Conservation (phyloP, 30 jellyfish, hydroid and myxozoan genomes). For the Aurelia sp. region DNA sequence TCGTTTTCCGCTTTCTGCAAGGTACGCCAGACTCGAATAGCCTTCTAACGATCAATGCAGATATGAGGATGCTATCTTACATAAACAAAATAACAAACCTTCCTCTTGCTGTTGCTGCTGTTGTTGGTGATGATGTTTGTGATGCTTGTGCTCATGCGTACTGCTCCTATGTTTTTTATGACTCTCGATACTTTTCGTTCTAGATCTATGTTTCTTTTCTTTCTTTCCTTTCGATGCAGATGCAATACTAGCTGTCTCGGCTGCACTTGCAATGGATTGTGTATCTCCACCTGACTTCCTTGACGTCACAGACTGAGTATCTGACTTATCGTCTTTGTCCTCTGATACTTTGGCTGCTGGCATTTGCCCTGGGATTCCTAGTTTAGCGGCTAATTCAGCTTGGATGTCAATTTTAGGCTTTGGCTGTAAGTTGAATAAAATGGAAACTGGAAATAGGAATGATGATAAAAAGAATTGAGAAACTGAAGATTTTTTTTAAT, state of each 20-base stretch:
- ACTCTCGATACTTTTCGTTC: conserved; percentile 55
- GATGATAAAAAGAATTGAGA: too few species aligned
- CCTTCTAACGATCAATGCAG: too few species aligned
- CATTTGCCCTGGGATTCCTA: conserved; percentile 66
- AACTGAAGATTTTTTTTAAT: too few species aligned
- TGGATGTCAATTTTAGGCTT: conserved; percentile 80
- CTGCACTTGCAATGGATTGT: conserved; percentile 22
- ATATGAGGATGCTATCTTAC: too few species aligned
- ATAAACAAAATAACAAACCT: background rate
- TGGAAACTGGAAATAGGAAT: too few species aligned
- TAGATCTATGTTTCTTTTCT: conserved; percentile 48
- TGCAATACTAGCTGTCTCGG: conserved; percentile 45
- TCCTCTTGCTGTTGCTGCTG: background rate
- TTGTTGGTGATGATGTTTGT: conserved; percentile 33
- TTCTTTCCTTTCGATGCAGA: conserved; percentile 33
- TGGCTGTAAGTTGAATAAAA: conserved; percentile 25
- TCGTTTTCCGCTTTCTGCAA: too few species aligned
- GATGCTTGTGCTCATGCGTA: conserved; percentile 21
- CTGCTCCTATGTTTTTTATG: conserved; percentile 61
- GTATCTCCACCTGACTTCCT: conserved; percentile 51
- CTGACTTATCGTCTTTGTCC: conserved; percentile 69
- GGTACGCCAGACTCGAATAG: too few species aligned
- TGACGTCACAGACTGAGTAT: conserved; percentile 65
- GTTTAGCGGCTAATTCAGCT: conserved; percentile 94
- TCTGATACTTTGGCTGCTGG: conserved; percentile 33